Evolutionary conservation across 2,888 invertebrate species (phyloP).

Genomic region (Unio pictorum): DNA sequence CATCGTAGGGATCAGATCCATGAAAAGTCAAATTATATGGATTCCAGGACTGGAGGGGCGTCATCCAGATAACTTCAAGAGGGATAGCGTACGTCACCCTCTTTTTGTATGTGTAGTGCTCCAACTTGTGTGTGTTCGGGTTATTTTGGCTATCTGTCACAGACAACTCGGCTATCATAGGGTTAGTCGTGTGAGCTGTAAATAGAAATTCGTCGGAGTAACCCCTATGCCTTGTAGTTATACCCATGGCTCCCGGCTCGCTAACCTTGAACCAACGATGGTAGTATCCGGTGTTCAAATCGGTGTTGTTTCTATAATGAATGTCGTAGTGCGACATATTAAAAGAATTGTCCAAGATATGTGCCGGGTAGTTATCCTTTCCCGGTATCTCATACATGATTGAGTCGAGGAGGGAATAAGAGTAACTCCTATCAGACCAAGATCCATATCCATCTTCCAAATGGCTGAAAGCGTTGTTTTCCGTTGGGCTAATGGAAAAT

Average conservation of each 20-base stretch:
- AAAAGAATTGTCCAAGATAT: slow-evolving; percentile 19
- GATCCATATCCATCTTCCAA: slow-evolving; percentile 8
- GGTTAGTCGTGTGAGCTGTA: slow-evolving; percentile 25
- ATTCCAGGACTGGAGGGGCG: slow-evolving; percentile 60
- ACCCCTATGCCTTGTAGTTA: slow-evolving; percentile 24
- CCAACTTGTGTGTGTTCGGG: background rate
- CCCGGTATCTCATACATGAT: slow-evolving; percentile 37
- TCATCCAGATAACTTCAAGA: slow-evolving; percentile 59
- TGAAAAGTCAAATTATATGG: slow-evolving; percentile 48
- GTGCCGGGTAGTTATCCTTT: slow-evolving; percentile 25
- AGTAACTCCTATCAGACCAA: slow-evolving; percentile 2
- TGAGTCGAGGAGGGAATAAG: slow-evolving; percentile 14
- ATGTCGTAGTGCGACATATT: slow-evolving; percentile 19
- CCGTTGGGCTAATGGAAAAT: too few relatives aligned
- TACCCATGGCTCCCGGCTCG: slow-evolving; percentile 30
- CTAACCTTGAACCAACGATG: slow-evolving; percentile 23
- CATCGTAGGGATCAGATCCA: background rate
- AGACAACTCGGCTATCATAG: slow-evolving; percentile 19
- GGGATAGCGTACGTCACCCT: slow-evolving; percentile 58
- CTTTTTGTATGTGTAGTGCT: slow-evolving; percentile 12
- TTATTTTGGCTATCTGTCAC: slow-evolving; percentile 12
- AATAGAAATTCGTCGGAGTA: slow-evolving; percentile 35
- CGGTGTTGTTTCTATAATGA: slow-evolving; percentile 15
- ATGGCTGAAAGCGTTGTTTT: too few relatives aligned
- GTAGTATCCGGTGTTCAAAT: slow-evolving; percentile 27